Base-by-base conservation (phyloP, 2,888 invertebrate genomes). In the Hypolimnas misippus region DNA sequence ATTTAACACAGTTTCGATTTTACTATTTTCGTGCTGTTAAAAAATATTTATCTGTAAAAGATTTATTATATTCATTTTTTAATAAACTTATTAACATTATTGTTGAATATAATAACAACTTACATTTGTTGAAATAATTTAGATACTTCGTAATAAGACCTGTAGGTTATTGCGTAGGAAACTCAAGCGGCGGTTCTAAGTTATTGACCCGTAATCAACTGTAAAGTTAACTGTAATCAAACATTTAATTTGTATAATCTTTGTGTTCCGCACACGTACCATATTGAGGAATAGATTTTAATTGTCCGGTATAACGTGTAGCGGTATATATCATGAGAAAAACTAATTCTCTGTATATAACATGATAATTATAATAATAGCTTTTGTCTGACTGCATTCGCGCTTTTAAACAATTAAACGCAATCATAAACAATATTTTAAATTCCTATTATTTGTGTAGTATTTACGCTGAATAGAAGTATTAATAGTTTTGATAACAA, bases 191-290 rank as follows among this genome's bases (percentile, higher is more conserved):
- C 50, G 53, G 19, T 29, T 38, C 42, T 52, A 57, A 75, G 83
- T 76, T 76, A 79, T 80, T 79, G 87, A 84, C 86, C 85, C 77
- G 73, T 79, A 83, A 86, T 85, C 79, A 83, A 80, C 83, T 78
- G 83, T 83, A 78, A 80, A 84, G 73, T 66, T 89, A 89, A 88
- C 89, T 83, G 89, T 89, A 83, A 82, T 82, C 79, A 83, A 84
- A 86, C 82, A 83, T 86, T 87, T 86, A 84, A 84, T 87, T 86
- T 83, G 77, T 78, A 75, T 73, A 75, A 79, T 78, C 71, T 76
- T 76, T 71, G 72, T 71, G 70, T 76, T 76, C 76, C 73, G 76
- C 79, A 77, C 81, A 81, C 77, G 80, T 84, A 74, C 67, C 65
- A 75, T 81, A 81, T 79, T 75, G 74, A 77, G 71, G 70, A 77